phyloP scores from a whole-genome alignment of 2,888 invertebrate genomes.

The Pelosia muscerda region DNA sequence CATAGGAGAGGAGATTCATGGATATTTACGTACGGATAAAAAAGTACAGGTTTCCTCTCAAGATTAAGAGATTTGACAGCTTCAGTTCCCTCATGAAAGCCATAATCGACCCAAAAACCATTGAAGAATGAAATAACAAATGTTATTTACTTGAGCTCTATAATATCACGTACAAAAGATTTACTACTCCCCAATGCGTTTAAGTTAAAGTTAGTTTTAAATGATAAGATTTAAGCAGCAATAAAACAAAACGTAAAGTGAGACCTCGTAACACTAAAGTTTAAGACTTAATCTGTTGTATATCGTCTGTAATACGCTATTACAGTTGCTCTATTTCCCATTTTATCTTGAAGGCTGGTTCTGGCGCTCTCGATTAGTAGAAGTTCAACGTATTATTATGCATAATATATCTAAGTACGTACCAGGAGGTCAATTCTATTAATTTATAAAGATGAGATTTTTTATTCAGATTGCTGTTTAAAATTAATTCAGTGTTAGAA shows the following conservation, averaged over 20 bases:
- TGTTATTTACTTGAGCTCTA: not conserved
- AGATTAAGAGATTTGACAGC: no score
- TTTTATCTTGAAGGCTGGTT: conserved; percentile 24
- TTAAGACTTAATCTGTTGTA: conserved; percentile 42
- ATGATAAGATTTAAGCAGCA: conserved; percentile 7
- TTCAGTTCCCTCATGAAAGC: no score
- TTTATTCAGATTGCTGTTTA: no score
- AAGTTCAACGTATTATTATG: no score
- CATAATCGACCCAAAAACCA: no score
- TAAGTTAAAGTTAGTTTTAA: conserved; percentile 1
- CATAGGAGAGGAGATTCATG: no score
- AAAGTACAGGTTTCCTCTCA: no score
- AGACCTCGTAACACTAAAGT: conserved; percentile 34
- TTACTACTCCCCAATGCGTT: not conserved
- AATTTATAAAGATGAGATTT: no score
- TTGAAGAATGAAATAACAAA: not conserved
- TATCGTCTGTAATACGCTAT: conserved; percentile 37
- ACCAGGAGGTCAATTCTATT: no score
- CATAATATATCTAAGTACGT: no score
- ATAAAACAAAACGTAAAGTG: conserved; percentile 32
- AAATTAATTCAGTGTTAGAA: no score
- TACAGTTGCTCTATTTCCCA: conserved; percentile 38
- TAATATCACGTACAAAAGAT: not conserved
- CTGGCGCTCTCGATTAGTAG: not conserved
- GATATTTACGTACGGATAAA: no score